Percentiles rank a stretch among this genome's conserved stretches.
Evolutionary conservation across 2,888 invertebrate genomes (phyloP).

Genomic region (Acutogordius australiensis): DNA sequence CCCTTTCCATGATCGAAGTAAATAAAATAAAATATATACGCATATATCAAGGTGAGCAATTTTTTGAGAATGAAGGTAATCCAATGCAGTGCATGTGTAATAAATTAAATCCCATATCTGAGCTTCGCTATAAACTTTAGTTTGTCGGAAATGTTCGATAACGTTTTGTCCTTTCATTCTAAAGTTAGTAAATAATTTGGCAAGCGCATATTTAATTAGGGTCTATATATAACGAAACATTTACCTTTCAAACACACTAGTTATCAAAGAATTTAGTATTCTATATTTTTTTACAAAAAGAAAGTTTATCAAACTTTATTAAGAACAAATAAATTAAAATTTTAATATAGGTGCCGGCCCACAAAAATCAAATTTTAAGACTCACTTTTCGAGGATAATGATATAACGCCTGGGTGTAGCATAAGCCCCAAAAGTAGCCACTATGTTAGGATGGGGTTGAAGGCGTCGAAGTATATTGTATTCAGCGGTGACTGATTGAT

Average conservation of each 20-base stretch:
- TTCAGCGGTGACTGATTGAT: background rate
- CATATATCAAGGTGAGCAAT: constrained; percentile 5
- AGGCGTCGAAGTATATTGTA: background rate
- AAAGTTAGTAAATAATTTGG: background rate
- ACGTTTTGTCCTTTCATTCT: background rate
- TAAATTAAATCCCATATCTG: constrained; percentile 7
- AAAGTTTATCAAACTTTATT: too few species aligned
- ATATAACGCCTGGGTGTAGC: background rate
- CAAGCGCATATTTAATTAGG: too few species aligned
- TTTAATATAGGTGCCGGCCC: too few species aligned
- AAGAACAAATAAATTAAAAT: too few species aligned
- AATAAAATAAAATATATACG: too few species aligned
- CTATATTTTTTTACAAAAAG: too few species aligned
- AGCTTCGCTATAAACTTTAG: constrained; percentile 1
- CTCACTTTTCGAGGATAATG: constrained; percentile 1
- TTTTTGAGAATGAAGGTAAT: background rate
- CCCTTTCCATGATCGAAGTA: too few species aligned
- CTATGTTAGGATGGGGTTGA: background rate
- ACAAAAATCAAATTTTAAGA: background rate
- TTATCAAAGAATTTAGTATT: too few species aligned
- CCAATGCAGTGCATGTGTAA: background rate
- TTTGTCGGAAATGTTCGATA: background rate
- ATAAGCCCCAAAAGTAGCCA: constrained; percentile 5
- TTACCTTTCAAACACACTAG: too few species aligned
- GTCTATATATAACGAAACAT: too few species aligned